Evolutionary conservation across 2,888 invertebrate genomes (phyloP).

Genomic region (Fragum fragum): DNA sequence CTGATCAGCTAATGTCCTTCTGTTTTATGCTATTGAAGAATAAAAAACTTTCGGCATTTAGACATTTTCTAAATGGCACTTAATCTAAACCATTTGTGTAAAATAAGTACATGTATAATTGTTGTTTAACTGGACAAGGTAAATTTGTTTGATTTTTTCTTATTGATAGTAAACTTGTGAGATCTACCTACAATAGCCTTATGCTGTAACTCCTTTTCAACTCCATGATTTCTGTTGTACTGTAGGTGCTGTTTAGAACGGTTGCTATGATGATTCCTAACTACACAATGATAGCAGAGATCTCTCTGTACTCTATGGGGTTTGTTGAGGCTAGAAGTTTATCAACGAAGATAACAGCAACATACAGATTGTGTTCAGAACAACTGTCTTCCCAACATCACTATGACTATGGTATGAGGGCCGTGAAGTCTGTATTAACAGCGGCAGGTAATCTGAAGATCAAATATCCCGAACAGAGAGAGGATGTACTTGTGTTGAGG

Average conservation of each 20-base stretch:
- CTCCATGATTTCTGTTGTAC: constrained; percentile 8
- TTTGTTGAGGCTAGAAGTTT: constrained; percentile 85
- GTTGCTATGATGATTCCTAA: constrained; percentile 87
- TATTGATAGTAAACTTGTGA: too few species aligned
- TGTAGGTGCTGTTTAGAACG: constrained; percentile 86
- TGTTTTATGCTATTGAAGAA: too few species aligned
- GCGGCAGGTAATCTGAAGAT: constrained; percentile 86
- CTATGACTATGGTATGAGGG: constrained; percentile 87
- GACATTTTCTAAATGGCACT: too few species aligned
- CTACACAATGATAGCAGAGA: constrained; percentile 86
- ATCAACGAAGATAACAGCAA: constrained; percentile 86
- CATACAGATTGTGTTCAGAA: constrained; percentile 86
- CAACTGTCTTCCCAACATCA: constrained; percentile 87
- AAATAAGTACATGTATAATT: too few species aligned
- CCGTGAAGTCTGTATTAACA: constrained; percentile 86
- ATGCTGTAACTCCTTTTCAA: too few species aligned
- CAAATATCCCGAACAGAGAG: constrained; percentile 84
- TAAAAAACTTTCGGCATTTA: too few species aligned
- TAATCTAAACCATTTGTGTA: too few species aligned
- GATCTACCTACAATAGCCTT: too few species aligned
- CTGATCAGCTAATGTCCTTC: too few species aligned
- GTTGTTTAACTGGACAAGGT: too few species aligned
- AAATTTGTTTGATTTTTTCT: too few species aligned
- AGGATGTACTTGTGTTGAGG: constrained; percentile 85
- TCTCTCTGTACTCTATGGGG: constrained; percentile 87